Percentiles rank a stretch among this genome's conserved stretches.
phyloP scores from a whole-genome alignment of 2,888 invertebrate genomes.

The Epirrita christyi region DNA sequence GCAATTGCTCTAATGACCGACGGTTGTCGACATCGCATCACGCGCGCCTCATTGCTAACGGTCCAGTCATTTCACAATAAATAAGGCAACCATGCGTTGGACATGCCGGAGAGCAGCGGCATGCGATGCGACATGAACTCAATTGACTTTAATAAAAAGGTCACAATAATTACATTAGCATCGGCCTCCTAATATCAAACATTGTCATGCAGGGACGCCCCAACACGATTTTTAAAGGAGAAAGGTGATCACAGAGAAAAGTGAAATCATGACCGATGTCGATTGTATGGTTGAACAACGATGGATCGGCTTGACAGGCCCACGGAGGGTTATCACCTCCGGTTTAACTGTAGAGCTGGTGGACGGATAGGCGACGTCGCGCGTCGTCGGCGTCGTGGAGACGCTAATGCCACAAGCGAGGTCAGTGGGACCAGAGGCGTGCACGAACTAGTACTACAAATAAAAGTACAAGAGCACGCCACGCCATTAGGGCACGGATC shows the following conservation, averaged over 20 bases:
- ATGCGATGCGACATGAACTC: slow-evolving; percentile 35
- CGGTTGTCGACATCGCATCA: slow-evolving; percentile 50
- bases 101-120: slow-evolving; percentile 21
- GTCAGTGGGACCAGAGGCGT: slow-evolving; percentile 61
- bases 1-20: slow-evolving; percentile 57
- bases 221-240: slow-evolving; percentile 36
- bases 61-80: slow-evolving; percentile 54
- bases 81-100: slow-evolving; percentile 27
- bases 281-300: slow-evolving; percentile 34
- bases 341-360: slow-evolving; percentile 51
- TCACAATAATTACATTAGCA: slow-evolving; percentile 74
- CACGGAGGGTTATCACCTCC: slow-evolving; percentile 5
- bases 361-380: slow-evolving; percentile 56
- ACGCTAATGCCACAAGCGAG: slow-evolving; percentile 68
- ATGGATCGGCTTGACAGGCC: slow-evolving; percentile 27
- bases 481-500: slow-evolving; percentile 48
- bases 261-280: slow-evolving; percentile 32
- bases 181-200: slow-evolving; percentile 54
- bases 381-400: no score
- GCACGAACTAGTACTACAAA: slow-evolving; percentile 49
- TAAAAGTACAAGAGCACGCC: slow-evolving; percentile 37
- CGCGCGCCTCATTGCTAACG: slow-evolving; percentile 48
- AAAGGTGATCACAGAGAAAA: slow-evolving; percentile 37
- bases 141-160: slow-evolving; percentile 78
- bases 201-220: slow-evolving; percentile 41